These are phyloP conservation scores for Machaerirhynchus nigripectus DNA, from an alignment of 2,113 vertebrate genomes.

Conservation along the genomic window DNA sequence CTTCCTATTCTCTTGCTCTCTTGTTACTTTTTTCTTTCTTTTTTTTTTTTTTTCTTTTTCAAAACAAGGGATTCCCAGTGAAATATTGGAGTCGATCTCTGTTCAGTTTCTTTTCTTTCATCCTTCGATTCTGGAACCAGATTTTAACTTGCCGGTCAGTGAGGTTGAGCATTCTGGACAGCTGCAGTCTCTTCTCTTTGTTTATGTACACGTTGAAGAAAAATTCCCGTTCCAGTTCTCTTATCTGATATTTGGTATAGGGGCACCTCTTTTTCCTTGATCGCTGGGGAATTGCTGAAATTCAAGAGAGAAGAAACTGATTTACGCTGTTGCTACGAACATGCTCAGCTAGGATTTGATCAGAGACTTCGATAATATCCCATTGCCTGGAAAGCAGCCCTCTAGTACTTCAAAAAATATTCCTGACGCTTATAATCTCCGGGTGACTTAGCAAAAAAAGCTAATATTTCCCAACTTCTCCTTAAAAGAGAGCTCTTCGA, in stretches of 20 bases:
- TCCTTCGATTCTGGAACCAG: constrained; percentile 98
- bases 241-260: constrained; percentile 98
- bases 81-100: constrained; percentile 97
- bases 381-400: neutral
- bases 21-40: neutral
- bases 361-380: constrained; percentile 2
- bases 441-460: neutral
- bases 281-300: constrained; percentile 82
- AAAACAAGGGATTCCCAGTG: constrained; percentile 97
- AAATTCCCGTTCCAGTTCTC: constrained; percentile 99
- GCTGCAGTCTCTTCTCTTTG: constrained; percentile 98
- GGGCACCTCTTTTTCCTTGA: constrained; percentile 98
- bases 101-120: constrained; percentile 99
- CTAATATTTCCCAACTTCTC: constrained; percentile 41
- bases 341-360: neutral
- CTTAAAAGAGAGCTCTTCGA: constrained; percentile 22
- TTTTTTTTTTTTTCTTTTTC: constrained; percentile 3
- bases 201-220: constrained; percentile 99
- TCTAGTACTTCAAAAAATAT: neutral
- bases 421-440: neutral
- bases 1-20: neutral
- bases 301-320: constrained; percentile 48
- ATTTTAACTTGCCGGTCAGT: constrained; percentile 99
- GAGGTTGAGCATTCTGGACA: constrained; percentile 96
- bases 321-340: neutral